Percentiles rank a stretch among this genome's conserved stretches.
Evolutionary conservation across 1,140 invertebrate species (phyloP).

Genomic region (Halyomorpha halys): DNA sequence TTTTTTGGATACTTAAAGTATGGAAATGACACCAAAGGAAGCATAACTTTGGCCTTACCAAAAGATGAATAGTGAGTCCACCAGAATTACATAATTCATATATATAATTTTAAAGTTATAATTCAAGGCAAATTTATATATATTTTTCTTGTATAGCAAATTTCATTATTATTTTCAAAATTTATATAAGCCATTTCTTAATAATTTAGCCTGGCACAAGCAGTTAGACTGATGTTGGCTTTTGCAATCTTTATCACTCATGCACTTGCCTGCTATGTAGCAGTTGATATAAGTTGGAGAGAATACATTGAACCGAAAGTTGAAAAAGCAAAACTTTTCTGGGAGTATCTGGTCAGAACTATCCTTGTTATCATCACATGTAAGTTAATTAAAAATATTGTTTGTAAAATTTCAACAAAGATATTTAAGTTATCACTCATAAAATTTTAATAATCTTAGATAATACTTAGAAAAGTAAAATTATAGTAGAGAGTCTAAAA

Average conservation of each 20-base stretch:
- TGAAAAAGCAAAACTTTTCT: conserved; percentile 38
- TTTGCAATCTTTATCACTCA: conserved; percentile 74
- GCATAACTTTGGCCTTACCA: conserved; percentile 58
- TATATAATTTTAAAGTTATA: neutral
- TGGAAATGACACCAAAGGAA: conserved; percentile 49
- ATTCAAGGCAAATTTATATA: neutral
- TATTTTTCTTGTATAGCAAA: too few relatives aligned
- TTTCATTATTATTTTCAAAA: neutral
- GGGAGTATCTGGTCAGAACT: conserved; percentile 58
- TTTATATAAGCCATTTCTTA: neutral
- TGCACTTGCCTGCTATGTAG: conserved; percentile 78
- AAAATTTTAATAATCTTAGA: too few relatives aligned
- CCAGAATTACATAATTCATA: neutral
- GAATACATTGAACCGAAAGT: conserved; percentile 42
- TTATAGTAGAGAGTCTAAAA: too few relatives aligned
- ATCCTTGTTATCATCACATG: conserved; percentile 60
- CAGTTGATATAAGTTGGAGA: conserved; percentile 79
- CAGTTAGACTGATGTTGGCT: conserved; percentile 64
- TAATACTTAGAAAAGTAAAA: too few relatives aligned
- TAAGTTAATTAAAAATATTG: conserved; percentile 43
- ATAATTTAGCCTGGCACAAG: conserved; percentile 54
- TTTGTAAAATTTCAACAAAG: too few relatives aligned
- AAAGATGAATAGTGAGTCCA: conserved; percentile 45
- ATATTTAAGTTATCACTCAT: too few relatives aligned
- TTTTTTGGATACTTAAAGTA: conserved; percentile 76